Base-by-base conservation (phyloP, 2,888 invertebrate genomes). In the Euspilapteryx auroguttella region DNA sequence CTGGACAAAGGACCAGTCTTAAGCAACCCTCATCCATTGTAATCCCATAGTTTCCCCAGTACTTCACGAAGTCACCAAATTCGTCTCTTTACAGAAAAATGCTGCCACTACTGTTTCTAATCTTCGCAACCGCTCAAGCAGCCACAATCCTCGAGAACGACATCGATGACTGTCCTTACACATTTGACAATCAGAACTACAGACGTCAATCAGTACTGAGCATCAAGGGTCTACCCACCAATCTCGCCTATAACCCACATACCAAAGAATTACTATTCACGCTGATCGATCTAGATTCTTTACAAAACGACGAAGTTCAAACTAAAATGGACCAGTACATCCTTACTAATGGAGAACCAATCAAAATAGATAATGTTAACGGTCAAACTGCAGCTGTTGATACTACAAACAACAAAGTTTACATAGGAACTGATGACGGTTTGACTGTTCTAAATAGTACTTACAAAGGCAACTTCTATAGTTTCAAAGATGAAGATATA, bases 241-340 rank as follows among this genome's bases (percentile, higher is more conserved):
- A 73, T 28, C 35, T 75, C 29, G 66, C 43, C 1, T 50, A 44
- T 31, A 63, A 71, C 23, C 54, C 58, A 0, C 32, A 40, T 1
- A 64, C 42, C 1, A 49, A 58, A 29, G 66, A 69, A 3, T 38
- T 73, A 2, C 44, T 56, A 3, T 73, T 73, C 40, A 75, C 73
- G 0, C 31, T 75, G 22, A 68, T 75, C 14, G 73, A 75, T 30
- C 34, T 73, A 28, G 62, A 68, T 9, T 53, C 64, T 4, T 36
- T 73, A 13, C 59, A 66, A 37, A 43, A 68, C n/a, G 69, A 71
- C 12, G 45, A 64, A 3, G 48, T 64, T 2, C 71, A 73, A 34
- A 75, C 75, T 0, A 59, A 50, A 49, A 75, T 75, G 75, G 73
- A 71, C 17, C 73, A 73, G 34, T 73, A 69, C 12, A 34, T 68